These are phyloP conservation scores for Leptinotarsa rubiginosa DNA, from an alignment of 2,888 invertebrate genomes.

Conservation along the genomic window DNA sequence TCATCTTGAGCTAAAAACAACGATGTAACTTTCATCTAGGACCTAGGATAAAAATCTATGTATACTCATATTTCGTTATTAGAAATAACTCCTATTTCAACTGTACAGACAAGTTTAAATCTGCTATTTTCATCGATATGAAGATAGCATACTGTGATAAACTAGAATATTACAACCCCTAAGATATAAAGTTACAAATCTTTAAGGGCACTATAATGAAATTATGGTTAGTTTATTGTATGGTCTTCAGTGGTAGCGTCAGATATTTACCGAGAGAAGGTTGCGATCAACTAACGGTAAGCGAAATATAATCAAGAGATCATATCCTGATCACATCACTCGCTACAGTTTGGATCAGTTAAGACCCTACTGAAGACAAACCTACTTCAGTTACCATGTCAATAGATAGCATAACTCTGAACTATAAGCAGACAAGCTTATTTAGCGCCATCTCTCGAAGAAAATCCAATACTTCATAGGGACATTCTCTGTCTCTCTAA, in stretches of 20 bases:
- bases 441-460: slow-evolving; percentile 19
- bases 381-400: not conserved
- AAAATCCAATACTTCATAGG: not conserved
- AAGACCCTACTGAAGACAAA: slow-evolving; percentile 31
- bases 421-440: not conserved
- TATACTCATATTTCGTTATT: too few species aligned
- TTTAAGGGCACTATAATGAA: too few species aligned
- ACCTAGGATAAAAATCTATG: too few species aligned
- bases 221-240: not conserved
- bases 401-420: not conserved
- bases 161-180: too few species aligned
- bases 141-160: too few species aligned
- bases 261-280: slow-evolving; percentile 46
- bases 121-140: too few species aligned
- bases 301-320: slow-evolving; percentile 54
- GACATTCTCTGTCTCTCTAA: too few species aligned
- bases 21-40: too few species aligned
- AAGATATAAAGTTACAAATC: too few species aligned
- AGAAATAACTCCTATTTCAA: too few species aligned
- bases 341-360: slow-evolving; percentile 49
- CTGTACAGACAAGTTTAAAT: too few species aligned
- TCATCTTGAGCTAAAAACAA: too few species aligned
- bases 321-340: slow-evolving; percentile 53
- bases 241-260: slow-evolving; percentile 51
- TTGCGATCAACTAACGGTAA: slow-evolving; percentile 48